Evolutionary conservation across 2,797 vertebrate genomes (phyloP).

Genomic region (Ceryle rudis): DNA sequence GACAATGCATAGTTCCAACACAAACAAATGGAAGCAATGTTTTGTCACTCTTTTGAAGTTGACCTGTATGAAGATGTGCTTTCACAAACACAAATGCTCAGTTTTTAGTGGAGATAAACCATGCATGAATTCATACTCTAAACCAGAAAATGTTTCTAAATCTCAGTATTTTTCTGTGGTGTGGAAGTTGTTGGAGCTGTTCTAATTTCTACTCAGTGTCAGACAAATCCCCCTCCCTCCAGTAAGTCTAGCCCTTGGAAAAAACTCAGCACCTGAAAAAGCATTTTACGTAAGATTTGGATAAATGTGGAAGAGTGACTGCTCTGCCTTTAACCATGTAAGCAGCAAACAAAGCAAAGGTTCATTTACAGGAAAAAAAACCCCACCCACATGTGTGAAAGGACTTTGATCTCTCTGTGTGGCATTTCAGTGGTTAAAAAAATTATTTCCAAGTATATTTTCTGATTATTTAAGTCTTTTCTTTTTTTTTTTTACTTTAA

Average conservation of each 20-base stretch:
- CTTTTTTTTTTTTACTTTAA: not conserved
- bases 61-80: not conserved
- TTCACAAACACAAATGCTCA: not conserved
- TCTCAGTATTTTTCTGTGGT: not conserved
- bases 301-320: not conserved
- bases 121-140: not conserved
- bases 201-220: not conserved
- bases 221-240: not conserved
- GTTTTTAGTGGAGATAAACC: not conserved
- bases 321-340: not conserved
- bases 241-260: not conserved
- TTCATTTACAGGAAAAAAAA: not conserved
- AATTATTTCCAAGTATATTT: not conserved
- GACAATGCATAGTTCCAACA: not conserved
- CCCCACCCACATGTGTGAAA: fast-evolving
- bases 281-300: fast-evolving
- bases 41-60: not conserved
- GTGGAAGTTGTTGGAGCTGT: not conserved
- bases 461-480: not conserved
- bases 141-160: not conserved
- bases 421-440: not conserved
- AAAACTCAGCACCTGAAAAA: not conserved
- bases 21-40: not conserved
- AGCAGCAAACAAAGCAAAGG: not conserved
- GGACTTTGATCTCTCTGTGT: not conserved